phyloP scores from a whole-genome alignment of 2,113 vertebrate genomes.

The Plecotus auritus region DNA sequence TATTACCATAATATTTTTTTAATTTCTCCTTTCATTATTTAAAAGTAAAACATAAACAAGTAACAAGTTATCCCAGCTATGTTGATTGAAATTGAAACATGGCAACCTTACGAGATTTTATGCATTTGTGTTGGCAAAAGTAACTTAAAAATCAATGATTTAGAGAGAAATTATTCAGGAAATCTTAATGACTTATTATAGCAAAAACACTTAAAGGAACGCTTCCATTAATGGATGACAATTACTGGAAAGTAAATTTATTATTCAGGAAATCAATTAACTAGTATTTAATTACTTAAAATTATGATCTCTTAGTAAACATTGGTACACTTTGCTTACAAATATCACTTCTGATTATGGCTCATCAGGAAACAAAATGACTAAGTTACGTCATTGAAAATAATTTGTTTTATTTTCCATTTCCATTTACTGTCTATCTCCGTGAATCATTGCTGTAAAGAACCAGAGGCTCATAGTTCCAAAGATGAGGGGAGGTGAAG shows the following conservation, averaged over 20 bases:
- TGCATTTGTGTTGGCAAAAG: conserved; percentile 67
- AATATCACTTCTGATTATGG: conserved; percentile 68
- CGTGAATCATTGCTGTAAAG: background rate
- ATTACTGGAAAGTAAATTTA: conserved; percentile 83
- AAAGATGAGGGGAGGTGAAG: background rate
- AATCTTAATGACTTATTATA: conserved; percentile 85
- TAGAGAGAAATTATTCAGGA: conserved; percentile 81
- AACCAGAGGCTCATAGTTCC: background rate
- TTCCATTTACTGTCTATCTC: background rate
- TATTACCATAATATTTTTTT: background rate
- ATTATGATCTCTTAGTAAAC: conserved; percentile 81
- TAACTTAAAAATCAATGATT: conserved; percentile 84
- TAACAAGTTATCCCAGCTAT: conserved; percentile 40
- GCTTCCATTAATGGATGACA: conserved; percentile 80
- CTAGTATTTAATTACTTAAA: conserved; percentile 86
- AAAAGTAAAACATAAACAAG: conserved; percentile 56
- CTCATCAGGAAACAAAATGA: conserved; percentile 58
- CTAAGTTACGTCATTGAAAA: background rate
- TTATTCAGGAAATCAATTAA: conserved; percentile 82
- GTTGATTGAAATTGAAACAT: conserved; percentile 66
- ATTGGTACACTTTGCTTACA: conserved; percentile 72
- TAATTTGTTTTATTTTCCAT: background rate
- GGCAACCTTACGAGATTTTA: conserved; percentile 57
- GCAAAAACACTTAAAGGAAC: conserved; percentile 78
- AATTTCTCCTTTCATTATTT: conserved; percentile 23